Percentiles rank a stretch among this genome's conserved stretches.
phyloP scores from a whole-genome alignment of 1,140 invertebrate genomes.

The Pseudomyrmex gracilis region DNA sequence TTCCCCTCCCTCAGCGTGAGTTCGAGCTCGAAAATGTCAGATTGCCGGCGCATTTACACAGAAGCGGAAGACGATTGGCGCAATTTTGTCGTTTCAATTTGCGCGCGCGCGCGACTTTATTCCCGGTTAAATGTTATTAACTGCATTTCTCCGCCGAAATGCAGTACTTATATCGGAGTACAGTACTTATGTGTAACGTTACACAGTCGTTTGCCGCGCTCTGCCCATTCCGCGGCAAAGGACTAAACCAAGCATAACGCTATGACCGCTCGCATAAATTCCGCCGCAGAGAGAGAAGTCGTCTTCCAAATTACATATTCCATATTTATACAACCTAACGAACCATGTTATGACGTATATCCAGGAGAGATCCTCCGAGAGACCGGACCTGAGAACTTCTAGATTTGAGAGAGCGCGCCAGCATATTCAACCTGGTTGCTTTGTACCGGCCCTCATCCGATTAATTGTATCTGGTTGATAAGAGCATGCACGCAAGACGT shows the following conservation, averaged over 20 bases:
- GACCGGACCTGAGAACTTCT: background rate
- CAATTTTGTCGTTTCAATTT: conserved; percentile 50
- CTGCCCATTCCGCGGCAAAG: background rate
- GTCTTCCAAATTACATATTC: conserved; percentile 49
- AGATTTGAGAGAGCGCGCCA: background rate
- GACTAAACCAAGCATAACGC: conserved; percentile 10
- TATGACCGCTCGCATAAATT: conserved; percentile 46
- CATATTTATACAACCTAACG: conserved; percentile 58
- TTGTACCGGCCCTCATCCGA: conserved; percentile 42
- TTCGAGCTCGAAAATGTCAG: background rate
- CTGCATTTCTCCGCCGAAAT: background rate
- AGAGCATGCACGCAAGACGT: conserved; percentile 44
- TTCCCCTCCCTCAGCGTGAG: background rate
- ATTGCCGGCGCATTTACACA: conserved; percentile 15
- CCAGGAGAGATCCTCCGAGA: conserved; percentile 30
- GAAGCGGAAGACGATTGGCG: conserved; percentile 15
- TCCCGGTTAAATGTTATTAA: conserved; percentile 24
- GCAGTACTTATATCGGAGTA: too few relatives aligned
- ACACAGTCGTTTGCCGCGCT: background rate
- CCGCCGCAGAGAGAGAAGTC: conserved; percentile 29
- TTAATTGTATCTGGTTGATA: conserved; percentile 38
- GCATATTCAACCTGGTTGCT: conserved; percentile 11
- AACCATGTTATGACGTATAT: conserved; percentile 42
- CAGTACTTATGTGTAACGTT: background rate
- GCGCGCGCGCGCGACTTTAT: conserved; percentile 15